Conservation (phyloP, 2,113 vertebrate species). For the Oncorhynchus mykiss region DNA sequence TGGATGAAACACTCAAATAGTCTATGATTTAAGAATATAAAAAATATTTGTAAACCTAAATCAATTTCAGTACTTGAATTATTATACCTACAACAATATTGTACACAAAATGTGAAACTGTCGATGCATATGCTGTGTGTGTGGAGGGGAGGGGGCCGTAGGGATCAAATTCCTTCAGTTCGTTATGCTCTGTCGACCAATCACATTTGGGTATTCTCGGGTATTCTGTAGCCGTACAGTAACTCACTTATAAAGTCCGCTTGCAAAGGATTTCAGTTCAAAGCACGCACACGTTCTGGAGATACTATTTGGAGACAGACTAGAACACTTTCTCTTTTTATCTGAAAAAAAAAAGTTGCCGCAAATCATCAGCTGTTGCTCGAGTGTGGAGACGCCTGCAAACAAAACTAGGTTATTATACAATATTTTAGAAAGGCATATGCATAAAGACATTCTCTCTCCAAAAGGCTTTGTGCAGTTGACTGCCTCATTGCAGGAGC, state of each 20-base stretch:
- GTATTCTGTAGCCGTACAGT: slow-evolving; percentile 43
- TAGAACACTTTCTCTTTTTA: slow-evolving; percentile 51
- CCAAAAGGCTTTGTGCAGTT: slow-evolving; percentile 32
- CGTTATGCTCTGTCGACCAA: slow-evolving; percentile 60
- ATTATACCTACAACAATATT: not conserved
- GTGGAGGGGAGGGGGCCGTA: slow-evolving; percentile 25
- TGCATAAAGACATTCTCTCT: slow-evolving; percentile 44
- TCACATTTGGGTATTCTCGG: slow-evolving; percentile 49
- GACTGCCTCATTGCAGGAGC: slow-evolving; percentile 12
- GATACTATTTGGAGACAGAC: slow-evolving; percentile 57
- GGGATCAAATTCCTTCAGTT: slow-evolving; percentile 60
- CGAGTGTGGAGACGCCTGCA: slow-evolving; percentile 35
- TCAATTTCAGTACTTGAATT: too few relatives aligned
- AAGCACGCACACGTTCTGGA: slow-evolving; percentile 64
- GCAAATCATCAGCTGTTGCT: slow-evolving; percentile 31
- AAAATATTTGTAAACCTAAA: too few relatives aligned
- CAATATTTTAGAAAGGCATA: not conserved
- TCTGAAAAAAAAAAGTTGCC: slow-evolving; percentile 35
- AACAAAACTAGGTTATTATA: slow-evolving; percentile 9
- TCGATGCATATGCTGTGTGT: slow-evolving; percentile 19
- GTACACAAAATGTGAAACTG: not conserved
- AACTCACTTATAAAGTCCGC: slow-evolving; percentile 57
- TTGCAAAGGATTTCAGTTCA: slow-evolving; percentile 50
- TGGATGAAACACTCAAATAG: too few relatives aligned
- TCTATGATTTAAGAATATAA: too few relatives aligned